phyloP scores from a whole-genome alignment of 92 coral and sea anemone species.

The Scolanthus callimorphus region DNA sequence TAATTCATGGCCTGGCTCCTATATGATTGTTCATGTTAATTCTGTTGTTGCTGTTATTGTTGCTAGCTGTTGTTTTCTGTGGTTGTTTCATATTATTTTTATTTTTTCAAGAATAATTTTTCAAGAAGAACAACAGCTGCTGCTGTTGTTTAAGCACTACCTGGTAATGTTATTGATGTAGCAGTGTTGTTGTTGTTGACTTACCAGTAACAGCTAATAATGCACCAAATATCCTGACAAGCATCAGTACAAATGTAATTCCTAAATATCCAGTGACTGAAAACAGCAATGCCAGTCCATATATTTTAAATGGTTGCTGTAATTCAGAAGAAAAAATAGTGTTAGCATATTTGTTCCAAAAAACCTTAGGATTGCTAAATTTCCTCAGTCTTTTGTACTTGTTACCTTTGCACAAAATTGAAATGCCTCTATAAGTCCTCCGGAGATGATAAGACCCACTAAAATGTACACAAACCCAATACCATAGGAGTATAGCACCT shows the following conservation, averaged over 20 bases:
- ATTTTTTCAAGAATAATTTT: no score
- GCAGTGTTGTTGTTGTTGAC: no score
- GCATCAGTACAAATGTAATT: constrained; percentile 79
- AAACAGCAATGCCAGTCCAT: constrained; percentile 89
- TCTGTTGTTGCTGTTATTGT: no score
- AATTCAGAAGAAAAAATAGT: not conserved
- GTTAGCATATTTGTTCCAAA: no score
- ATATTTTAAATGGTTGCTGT: constrained; percentile 83
- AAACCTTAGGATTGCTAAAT: not conserved
- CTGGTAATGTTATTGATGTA: no score
- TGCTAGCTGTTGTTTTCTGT: no score
- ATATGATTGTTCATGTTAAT: no score
- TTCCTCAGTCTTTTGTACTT: no score
- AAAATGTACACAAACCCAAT: constrained; percentile 96
- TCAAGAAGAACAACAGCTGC: no score
- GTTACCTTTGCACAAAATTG: constrained; percentile 87
- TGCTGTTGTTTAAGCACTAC: no score
- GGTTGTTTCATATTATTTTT: no score
- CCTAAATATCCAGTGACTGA: constrained; percentile 96
- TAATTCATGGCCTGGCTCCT: no score
- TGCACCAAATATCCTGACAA: constrained; percentile 91
- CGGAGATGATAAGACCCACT: constrained; percentile 71
- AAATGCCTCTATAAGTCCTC: constrained; percentile 83
- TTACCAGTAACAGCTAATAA: constrained; percentile 94
- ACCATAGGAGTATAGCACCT: constrained; percentile 96